Conservation (phyloP, 2,797 vertebrate species). For the Selene dorsalis region DNA sequence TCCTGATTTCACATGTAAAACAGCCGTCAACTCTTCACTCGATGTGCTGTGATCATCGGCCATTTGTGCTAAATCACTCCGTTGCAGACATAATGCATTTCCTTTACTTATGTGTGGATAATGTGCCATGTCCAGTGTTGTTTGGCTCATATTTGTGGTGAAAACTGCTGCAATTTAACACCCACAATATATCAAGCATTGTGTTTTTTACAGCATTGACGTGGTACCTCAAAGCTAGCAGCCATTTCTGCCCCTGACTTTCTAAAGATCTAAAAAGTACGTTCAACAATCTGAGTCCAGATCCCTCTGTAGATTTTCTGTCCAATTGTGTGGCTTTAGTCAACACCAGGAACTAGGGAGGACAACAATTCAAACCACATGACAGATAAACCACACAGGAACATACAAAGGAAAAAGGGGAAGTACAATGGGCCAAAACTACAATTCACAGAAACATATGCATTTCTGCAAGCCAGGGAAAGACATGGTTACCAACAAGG, state of each 20-base stretch:
- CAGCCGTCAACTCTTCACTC: neutral
- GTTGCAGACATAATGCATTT: neutral
- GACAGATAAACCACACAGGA: slow-evolving; percentile 36
- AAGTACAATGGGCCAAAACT: slow-evolving; percentile 10
- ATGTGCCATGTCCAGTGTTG: neutral
- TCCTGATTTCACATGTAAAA: neutral
- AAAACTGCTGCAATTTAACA: neutral
- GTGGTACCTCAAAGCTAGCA: neutral
- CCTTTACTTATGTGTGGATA: neutral
- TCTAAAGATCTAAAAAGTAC: neutral
- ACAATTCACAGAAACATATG: neutral
- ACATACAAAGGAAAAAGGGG: neutral
- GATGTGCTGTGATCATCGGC: neutral
- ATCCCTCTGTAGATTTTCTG: neutral
- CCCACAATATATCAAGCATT: neutral
- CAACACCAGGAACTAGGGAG: slow-evolving; percentile 31
- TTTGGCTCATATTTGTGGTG: neutral
- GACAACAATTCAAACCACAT: slow-evolving; percentile 27
- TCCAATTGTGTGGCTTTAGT: slow-evolving; percentile 1
- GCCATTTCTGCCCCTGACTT: neutral
- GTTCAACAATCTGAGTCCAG: neutral
- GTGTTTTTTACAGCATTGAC: neutral
- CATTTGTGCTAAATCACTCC: neutral
- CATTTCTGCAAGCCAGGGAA: neutral
- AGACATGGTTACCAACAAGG: neutral